phyloP scores from a whole-genome alignment of 2,113 vertebrate genomes.

The Neolamprologus variostigma region DNA sequence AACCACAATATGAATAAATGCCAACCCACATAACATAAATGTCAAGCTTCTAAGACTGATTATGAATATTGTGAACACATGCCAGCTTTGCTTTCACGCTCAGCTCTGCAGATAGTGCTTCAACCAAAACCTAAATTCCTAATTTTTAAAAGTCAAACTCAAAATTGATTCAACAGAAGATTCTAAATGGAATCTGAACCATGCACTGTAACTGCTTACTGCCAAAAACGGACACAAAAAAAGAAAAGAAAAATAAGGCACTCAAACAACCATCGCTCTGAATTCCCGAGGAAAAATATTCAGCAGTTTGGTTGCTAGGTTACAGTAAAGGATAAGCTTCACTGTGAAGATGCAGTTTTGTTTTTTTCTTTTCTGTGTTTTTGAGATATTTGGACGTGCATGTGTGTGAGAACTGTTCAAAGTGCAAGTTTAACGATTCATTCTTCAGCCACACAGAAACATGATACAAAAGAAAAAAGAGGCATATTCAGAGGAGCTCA shows the following conservation, averaged over 20 bases:
- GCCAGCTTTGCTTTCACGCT: background rate
- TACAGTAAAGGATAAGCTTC: background rate
- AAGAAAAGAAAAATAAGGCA: background rate
- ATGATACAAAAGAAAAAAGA: background rate
- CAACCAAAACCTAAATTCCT: background rate
- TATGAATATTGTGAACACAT: background rate
- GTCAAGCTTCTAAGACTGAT: background rate
- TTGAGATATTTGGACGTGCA: background rate
- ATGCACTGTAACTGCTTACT: background rate
- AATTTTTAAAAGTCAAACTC: background rate
- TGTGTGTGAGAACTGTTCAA: background rate
- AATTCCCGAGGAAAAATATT: background rate
- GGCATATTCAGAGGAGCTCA: background rate
- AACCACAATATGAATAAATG: background rate
- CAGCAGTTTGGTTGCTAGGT: constrained; percentile 10
- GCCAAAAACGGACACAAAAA: background rate
- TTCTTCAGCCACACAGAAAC: background rate
- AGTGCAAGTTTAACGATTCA: background rate
- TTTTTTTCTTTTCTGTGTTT: background rate
- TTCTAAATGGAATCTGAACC: background rate
- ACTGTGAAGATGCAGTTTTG: background rate
- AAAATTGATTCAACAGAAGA: background rate
- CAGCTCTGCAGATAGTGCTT: background rate
- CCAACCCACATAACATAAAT: background rate
- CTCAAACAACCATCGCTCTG: background rate